Percentiles rank a stretch among this genome's conserved stretches.
These are phyloP conservation scores for Epizoanthus rinbou DNA, from an alignment of 92 coral and sea anemone species.

Conservation along the genomic window DNA sequence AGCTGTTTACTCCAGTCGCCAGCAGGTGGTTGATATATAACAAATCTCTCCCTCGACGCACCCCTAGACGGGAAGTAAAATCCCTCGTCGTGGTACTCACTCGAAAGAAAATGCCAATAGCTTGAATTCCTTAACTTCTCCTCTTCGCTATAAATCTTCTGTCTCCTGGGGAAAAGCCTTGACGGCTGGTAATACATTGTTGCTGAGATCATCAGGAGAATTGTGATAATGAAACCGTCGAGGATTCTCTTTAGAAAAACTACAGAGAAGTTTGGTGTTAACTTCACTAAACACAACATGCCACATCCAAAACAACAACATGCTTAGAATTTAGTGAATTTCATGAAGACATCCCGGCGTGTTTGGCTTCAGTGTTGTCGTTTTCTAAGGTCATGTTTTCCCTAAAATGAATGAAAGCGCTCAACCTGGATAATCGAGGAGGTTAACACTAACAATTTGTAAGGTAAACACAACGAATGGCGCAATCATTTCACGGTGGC, in stretches of 20 bases:
- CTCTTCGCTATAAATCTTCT: slow-evolving; percentile 9
- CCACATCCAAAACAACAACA: not conserved
- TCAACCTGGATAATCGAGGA: slow-evolving; percentile 13
- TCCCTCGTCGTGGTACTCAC: slow-evolving; percentile 72
- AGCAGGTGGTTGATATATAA: slow-evolving; percentile 84
- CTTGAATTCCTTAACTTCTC: slow-evolving; percentile 8
- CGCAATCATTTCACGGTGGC: slow-evolving; percentile 22
- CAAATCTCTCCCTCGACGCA: slow-evolving; percentile 49
- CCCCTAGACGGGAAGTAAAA: slow-evolving; percentile 51
- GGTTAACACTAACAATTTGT: not conserved
- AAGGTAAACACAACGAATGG: slow-evolving; percentile 1
- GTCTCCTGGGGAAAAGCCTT: slow-evolving; percentile 53
- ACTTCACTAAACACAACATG: slow-evolving; percentile 6
- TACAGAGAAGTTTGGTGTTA: slow-evolving; percentile 21
- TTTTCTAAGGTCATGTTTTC: slow-evolving; percentile 6
- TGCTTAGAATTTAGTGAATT: not conserved
- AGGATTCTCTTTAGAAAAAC: slow-evolving; percentile 59
- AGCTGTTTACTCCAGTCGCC: slow-evolving; percentile 88
- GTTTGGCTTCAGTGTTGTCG: not conserved
- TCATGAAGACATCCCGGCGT: no score
- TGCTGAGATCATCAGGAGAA: slow-evolving; percentile 58
- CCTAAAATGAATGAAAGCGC: slow-evolving; percentile 13
- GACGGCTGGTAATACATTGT: slow-evolving; percentile 73
- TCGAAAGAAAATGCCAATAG: slow-evolving; percentile 42
- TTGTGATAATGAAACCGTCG: slow-evolving; percentile 65